These are phyloP conservation scores for Rostratula benghalensis DNA, from an alignment of 2,113 vertebrate species.

Conservation along the genomic window DNA sequence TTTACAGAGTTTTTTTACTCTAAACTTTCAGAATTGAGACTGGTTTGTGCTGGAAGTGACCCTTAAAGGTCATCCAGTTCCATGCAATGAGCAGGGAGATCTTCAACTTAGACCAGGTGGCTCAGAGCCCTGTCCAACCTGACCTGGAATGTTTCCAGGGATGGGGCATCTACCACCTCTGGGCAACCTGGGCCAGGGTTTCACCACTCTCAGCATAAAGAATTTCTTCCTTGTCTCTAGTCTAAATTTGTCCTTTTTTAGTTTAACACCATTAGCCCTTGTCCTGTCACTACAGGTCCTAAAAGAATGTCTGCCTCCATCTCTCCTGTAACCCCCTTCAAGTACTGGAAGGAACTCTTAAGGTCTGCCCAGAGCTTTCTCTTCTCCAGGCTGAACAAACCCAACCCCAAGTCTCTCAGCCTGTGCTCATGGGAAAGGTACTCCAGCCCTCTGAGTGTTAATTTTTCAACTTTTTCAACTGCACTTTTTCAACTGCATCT, in stretches of 20 bases:
- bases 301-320: rapidly evolving
- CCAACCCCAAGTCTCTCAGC: neutral
- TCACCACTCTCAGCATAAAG: neutral
- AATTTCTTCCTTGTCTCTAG: rapidly evolving
- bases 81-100: neutral
- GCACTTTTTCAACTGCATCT: neutral
- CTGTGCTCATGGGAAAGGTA: rapidly evolving
- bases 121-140: neutral
- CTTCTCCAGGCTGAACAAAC: neutral
- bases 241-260: neutral
- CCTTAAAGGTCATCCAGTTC: neutral
- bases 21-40: too few relatives aligned
- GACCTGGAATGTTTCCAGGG: neutral
- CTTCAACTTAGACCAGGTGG: neutral
- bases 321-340: neutral
- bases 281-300: rapidly evolving
- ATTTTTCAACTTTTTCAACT: neutral
- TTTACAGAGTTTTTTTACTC: too few relatives aligned
- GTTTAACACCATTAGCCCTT: neutral
- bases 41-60: neutral
- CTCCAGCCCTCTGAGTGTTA: rapidly evolving
- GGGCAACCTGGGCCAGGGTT: neutral
- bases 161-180: too few relatives aligned
- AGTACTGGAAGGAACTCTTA: rapidly evolving
- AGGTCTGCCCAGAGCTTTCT: neutral